phyloP scores from a whole-genome alignment of 2,888 invertebrate species.

The Scaptomyza polygonia region DNA sequence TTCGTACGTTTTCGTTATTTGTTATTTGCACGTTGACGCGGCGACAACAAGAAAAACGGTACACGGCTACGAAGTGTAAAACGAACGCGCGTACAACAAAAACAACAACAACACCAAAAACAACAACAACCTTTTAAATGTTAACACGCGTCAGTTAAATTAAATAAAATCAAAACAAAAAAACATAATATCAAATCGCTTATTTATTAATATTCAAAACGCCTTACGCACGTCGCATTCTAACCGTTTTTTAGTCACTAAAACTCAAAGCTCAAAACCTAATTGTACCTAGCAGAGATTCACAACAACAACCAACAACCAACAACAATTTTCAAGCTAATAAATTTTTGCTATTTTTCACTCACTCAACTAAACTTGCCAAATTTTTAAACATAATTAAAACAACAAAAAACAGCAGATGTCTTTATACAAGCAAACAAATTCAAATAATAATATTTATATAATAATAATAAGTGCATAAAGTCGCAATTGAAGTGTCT shows the following conservation, averaged over 20 bases:
- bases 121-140: constrained; percentile 49
- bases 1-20: constrained; percentile 82
- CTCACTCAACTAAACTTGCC: constrained; percentile 63
- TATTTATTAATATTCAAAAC: constrained; percentile 53
- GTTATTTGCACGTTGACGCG: constrained; percentile 83
- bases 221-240: constrained; percentile 50
- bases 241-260: constrained; percentile 36
- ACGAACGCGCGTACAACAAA: constrained; percentile 56
- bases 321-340: constrained; percentile 46
- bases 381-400: constrained; percentile 52
- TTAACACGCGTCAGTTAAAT: constrained; percentile 53
- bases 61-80: constrained; percentile 54
- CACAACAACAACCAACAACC: constrained; percentile 38
- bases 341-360: constrained; percentile 44
- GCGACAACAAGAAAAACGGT: constrained; percentile 78
- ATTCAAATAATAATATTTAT: constrained; percentile 30
- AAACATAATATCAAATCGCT: constrained; percentile 19
- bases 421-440: constrained; percentile 30
- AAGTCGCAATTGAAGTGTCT: constrained; percentile 78
- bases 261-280: constrained; percentile 48
- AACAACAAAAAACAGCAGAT: constrained; percentile 32
- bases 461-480: constrained; percentile 56
- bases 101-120: constrained; percentile 37
- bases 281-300: constrained; percentile 71
- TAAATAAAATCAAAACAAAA: too few species aligned